Percentiles rank a stretch among this genome's conserved stretches.
Evolutionary conservation across 92 coral and sea anemone species (phyloP).

Genomic region (Umimayanthus chanpuru): DNA sequence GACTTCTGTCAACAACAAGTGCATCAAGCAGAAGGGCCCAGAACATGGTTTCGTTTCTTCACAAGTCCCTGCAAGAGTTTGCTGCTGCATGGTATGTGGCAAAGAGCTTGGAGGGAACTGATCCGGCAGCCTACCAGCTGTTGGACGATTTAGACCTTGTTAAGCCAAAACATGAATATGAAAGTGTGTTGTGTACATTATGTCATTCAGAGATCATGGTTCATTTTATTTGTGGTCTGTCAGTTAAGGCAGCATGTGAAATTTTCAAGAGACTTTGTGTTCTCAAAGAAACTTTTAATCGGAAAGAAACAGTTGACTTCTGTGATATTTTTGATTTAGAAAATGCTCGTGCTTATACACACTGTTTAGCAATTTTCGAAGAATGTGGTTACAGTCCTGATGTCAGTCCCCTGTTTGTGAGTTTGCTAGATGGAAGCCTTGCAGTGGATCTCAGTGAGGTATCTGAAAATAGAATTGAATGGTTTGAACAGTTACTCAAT

Average conservation of each 20-base stretch:
- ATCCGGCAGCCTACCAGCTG: not conserved
- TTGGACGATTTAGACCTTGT: not conserved
- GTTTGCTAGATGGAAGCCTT: not conserved
- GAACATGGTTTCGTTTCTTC: constrained; percentile 25
- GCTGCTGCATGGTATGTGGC: constrained; percentile 42
- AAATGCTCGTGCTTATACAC: not conserved
- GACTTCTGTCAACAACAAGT: constrained; percentile 3
- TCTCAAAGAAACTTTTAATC: not conserved
- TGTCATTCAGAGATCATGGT: not conserved
- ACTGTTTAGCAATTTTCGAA: not conserved
- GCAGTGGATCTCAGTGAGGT: not conserved
- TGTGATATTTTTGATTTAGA: not conserved
- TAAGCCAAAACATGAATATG: not conserved
- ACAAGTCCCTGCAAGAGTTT: constrained; percentile 45
- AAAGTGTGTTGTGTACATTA: not conserved
- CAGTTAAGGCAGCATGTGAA: not conserved
- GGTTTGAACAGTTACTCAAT: not conserved
- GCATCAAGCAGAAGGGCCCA: not conserved
- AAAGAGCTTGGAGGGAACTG: not conserved
- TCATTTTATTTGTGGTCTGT: not conserved
- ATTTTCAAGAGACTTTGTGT: not conserved
- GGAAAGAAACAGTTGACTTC: not conserved
- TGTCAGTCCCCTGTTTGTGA: not conserved
- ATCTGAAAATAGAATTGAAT: not conserved
- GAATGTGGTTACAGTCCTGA: not conserved